Evolutionary conservation across 2,797 vertebrate species (phyloP), one percentile per base, ranked within the genome.

Genomic region (Emys orbicularis): DNA sequence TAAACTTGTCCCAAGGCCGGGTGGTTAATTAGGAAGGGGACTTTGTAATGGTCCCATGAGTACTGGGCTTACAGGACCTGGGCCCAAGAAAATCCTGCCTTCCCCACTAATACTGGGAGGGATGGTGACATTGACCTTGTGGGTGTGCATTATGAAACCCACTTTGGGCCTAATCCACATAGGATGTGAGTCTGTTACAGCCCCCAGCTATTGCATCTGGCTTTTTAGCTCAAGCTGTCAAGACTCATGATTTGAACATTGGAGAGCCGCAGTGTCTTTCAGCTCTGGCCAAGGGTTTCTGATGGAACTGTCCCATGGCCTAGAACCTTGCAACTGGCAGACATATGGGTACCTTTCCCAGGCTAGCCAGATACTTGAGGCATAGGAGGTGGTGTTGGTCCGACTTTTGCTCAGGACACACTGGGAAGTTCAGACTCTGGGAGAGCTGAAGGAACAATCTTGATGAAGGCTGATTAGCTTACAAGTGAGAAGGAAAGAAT

Each of bases 1-100:
- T 79, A 74, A 91, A 92, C 95, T 83, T 95, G 84, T 96, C 95
- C 77, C 0, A 15, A 90, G 94, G 72, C 95, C 1, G 23, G 93
- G 87, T 19, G 3, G 68, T 59, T 94, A 47, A 81, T 89, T 47
- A 86, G 47, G 68, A 25, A 25, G 1, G 56, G 90, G 83, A 61
- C 56, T 53, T 27, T 44, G 34, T 83, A 81, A 44, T 6, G 90
- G 83, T 29, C 82, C 37, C 34, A 1, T 0, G 44, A 57, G 41
- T 16, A 4, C 41, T 8, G 59, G 53, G n/a, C 10, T 68, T 2
- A 13, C 37, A 31, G 90, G 79, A 19, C 37, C 23, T n/a, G 21
- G 74, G n/a, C 37, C 82, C 9, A 8, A 23, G 68, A 23, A 37
- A 72, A 41, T 72, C 65, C n/a, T 72, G 65, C 65, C 65, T 21